phyloP scores from a whole-genome alignment of 2,888 invertebrate genomes.

The Pseudolycoriella hygida region DNA sequence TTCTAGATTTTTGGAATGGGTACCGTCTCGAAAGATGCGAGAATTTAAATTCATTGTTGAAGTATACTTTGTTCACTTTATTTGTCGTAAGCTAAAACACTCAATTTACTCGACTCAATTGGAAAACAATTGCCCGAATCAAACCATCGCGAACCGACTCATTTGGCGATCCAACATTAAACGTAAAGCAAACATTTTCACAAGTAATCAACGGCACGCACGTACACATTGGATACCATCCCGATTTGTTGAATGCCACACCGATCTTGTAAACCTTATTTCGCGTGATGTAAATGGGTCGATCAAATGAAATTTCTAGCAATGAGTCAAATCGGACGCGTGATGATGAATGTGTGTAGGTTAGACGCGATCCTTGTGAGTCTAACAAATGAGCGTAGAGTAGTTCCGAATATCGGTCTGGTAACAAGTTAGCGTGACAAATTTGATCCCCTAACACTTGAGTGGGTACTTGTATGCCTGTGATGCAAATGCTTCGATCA shows the following conservation, averaged over 20 bases:
- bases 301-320: slow-evolving; percentile 63
- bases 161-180: slow-evolving; percentile 50
- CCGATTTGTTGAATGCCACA: slow-evolving; percentile 64
- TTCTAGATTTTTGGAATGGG: no score
- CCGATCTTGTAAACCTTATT: slow-evolving; percentile 59
- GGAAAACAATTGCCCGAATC: slow-evolving; percentile 61
- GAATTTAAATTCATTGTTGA: no score
- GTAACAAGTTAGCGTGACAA: slow-evolving; percentile 10
- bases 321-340: slow-evolving; percentile 55
- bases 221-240: slow-evolving; percentile 64
- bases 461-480: slow-evolving; percentile 52
- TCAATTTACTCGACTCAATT: slow-evolving; percentile 14
- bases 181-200: slow-evolving; percentile 56
- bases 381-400: slow-evolving; percentile 67
- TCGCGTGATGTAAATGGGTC: slow-evolving; percentile 57
- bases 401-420: slow-evolving; percentile 47
- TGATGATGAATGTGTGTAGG: slow-evolving; percentile 67
- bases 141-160: slow-evolving; percentile 61
- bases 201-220: slow-evolving; percentile 48
- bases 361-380: slow-evolving; percentile 58
- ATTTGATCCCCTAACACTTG: slow-evolving; percentile 34
- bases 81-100: no score
- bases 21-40: no score
- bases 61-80: no score
- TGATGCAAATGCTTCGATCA: slow-evolving; percentile 60